Evolutionary conservation across 1,140 invertebrate species (phyloP).

Genomic region (Triops longicaudatus): DNA sequence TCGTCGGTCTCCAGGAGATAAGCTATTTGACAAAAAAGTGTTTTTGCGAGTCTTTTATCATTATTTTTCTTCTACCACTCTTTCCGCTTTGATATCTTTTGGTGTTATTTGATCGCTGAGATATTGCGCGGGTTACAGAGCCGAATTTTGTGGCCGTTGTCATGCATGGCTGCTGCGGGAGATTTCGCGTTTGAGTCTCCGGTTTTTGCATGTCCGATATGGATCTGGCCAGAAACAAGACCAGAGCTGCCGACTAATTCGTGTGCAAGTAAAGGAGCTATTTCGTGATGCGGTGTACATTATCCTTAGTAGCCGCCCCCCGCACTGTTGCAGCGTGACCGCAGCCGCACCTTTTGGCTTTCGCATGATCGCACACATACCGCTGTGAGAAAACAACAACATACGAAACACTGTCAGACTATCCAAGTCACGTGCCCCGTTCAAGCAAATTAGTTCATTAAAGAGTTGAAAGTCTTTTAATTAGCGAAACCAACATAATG

Average conservation of each 20-base stretch:
- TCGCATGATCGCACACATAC: not conserved
- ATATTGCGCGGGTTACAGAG: not conserved
- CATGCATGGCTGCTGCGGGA: not conserved
- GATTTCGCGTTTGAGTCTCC: not conserved
- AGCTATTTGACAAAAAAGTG: not conserved
- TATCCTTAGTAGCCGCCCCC: not conserved
- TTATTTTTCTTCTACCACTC: not conserved
- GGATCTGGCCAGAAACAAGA: not conserved
- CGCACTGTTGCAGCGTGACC: not conserved
- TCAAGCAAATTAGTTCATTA: not conserved
- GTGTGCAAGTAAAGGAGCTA: not conserved
- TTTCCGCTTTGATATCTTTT: not conserved
- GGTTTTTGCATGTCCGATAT: not conserved
- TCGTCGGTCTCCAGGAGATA: not conserved
- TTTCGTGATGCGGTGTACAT: not conserved
- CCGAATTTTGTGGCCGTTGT: not conserved
- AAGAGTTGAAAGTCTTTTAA: too few relatives aligned
- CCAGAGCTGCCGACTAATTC: not conserved
- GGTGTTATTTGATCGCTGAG: not conserved
- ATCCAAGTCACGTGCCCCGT: not conserved
- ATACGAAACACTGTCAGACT: not conserved
- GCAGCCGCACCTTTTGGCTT: not conserved
- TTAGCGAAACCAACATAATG: too few relatives aligned
- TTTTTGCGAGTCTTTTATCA: not conserved
- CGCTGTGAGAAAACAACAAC: not conserved